phyloP scores from a whole-genome alignment of 35 echinoderm and acorn worm species.

The Heliocidaris tuberculata region DNA sequence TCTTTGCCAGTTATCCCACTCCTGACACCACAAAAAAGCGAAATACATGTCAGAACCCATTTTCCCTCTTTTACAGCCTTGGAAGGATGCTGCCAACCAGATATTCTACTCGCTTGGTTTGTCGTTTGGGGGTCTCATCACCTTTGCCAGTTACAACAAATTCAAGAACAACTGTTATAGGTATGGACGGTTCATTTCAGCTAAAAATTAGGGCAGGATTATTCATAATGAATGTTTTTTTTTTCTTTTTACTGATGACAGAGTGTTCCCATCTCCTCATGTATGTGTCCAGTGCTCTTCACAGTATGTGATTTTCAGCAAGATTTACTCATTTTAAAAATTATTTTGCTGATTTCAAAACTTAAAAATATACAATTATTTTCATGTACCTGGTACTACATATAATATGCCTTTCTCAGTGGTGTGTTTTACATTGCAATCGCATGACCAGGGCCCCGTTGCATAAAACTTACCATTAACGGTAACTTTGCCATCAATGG shows the following conservation, averaged over 20 bases:
- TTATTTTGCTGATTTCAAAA: background rate
- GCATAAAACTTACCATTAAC: too few relatives aligned
- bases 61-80: constrained; percentile 60
- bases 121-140: constrained; percentile 76
- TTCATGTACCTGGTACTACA: too few relatives aligned
- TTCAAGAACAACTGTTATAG: constrained; percentile 82
- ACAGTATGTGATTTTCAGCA: too few relatives aligned
- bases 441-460: too few relatives aligned
- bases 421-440: too few relatives aligned
- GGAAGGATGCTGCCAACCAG: constrained; percentile 91
- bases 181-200: background rate
- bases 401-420: too few relatives aligned
- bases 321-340: background rate
- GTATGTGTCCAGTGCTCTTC: background rate
- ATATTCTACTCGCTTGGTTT: constrained; percentile 93
- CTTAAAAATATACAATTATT: too few relatives aligned
- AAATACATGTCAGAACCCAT: background rate
- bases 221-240: too few relatives aligned
- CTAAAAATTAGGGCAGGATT: background rate
- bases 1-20: background rate
- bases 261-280: too few relatives aligned
- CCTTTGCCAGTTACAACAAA: constrained; percentile 87
- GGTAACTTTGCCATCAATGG: too few relatives aligned
- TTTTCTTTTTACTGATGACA: too few relatives aligned
- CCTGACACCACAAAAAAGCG: background rate